Percentiles rank a stretch among this genome's conserved stretches.
phyloP scores from a whole-genome alignment of 1,140 invertebrate genomes.

The Zaprionus taronus region DNA sequence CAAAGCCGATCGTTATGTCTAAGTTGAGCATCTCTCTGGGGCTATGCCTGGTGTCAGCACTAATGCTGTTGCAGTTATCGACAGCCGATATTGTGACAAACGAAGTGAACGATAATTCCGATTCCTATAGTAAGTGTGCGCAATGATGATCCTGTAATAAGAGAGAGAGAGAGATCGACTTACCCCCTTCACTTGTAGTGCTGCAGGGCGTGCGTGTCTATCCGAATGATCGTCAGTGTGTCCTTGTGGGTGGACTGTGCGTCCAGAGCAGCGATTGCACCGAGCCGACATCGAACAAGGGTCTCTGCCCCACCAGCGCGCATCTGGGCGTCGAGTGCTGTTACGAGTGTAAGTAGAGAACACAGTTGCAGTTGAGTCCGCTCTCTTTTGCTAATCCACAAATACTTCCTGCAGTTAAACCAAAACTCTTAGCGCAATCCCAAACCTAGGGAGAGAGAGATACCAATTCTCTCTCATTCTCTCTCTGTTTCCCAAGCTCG shows the following conservation, averaged over 20 bases:
- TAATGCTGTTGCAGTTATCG: slow-evolving; percentile 57
- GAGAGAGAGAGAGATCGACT: not conserved
- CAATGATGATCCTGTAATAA: too few relatives aligned
- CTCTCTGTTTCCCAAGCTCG: not conserved
- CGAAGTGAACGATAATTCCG: slow-evolving; percentile 57
- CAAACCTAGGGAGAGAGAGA: slow-evolving; percentile 4
- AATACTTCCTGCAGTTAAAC: slow-evolving; percentile 43
- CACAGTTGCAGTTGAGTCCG: not conserved
- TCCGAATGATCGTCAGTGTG: slow-evolving; percentile 74
- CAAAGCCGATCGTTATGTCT: slow-evolving; percentile 39
- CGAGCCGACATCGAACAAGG: slow-evolving; percentile 63
- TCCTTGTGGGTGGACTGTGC: slow-evolving; percentile 78
- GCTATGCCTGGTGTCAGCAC: slow-evolving; percentile 57
- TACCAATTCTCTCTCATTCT: too few relatives aligned
- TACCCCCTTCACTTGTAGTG: slow-evolving; percentile 42
- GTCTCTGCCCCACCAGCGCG: slow-evolving; percentile 77
- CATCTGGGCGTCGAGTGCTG: slow-evolving; percentile 82
- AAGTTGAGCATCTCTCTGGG: slow-evolving; percentile 45
- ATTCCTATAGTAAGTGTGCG: slow-evolving; percentile 66
- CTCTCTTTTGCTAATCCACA: slow-evolving; percentile 7
- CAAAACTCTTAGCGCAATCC: slow-evolving; percentile 12
- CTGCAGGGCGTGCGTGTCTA: slow-evolving; percentile 76
- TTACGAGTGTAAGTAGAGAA: slow-evolving; percentile 80
- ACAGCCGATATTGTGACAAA: slow-evolving; percentile 66
- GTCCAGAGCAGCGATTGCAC: slow-evolving; percentile 72